Evolutionary conservation across 2,797 vertebrate genomes (phyloP), one percentile per base, ranked within the genome.

Genomic region (Mallotus villosus): DNA sequence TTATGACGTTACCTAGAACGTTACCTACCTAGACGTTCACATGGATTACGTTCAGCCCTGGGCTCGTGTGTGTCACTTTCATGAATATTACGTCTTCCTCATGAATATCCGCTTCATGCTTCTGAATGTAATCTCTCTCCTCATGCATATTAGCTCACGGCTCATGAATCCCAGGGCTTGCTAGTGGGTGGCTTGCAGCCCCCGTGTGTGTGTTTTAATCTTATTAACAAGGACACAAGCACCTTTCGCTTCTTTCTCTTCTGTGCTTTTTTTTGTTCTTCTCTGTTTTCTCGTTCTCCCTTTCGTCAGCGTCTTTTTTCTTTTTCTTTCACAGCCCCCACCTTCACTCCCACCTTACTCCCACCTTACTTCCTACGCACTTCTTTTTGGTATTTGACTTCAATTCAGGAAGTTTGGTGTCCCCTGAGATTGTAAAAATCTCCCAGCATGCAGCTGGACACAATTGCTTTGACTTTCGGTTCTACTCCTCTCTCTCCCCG

Each of bases 111-210:
- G 68, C 78, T 63, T 59, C 58, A 80, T 79, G 57, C 19, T 73
- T 49, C 65, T 60, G 41, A 71, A 64, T 55, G 9, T 72, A 51
- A 64, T 41, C 61, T 34, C 72, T 27, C 32, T 63, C 19, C 68
- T 25, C 12, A 74, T 81, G 71, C 75, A 79, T 81, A 79, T 78
- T 79, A 37, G 17, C 0, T 70, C 12, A 73, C 67, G 21, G 34
- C 74, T 29, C 61, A 74, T 81, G 53, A 59, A 62, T 49, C 8
- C 34, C 72, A 71, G 61, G 21, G 25, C 72, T 63, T 62, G 34
- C 11, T 12, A 49, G 77, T 78, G 67, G 76, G 65, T 76, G 17
- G 37, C 60, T 69, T 64, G 61, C 67, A 71, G 4, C 16, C 66
- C 22, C 51, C 12, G 27, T 55, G 25, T 29, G 64, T 51, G 11